Conservation (phyloP, 2,797 vertebrate genomes). For the Eospalax fontanierii region DNA sequence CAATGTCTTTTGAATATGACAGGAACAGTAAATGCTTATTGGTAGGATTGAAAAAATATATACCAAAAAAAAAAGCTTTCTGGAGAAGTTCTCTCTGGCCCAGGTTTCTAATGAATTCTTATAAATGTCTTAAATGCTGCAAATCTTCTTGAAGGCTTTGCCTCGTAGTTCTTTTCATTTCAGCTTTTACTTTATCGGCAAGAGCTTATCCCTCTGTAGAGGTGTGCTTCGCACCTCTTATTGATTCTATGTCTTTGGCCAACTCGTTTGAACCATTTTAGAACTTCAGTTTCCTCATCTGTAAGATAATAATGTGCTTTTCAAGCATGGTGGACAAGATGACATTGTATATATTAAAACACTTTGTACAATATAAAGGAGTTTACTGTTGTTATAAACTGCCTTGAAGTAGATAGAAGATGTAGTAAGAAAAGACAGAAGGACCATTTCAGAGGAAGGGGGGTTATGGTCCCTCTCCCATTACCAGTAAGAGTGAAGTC, state of each 20-base stretch:
- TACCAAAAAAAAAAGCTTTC: background rate
- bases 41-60: background rate
- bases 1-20: background rate
- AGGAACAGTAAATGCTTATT: background rate
- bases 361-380: background rate
- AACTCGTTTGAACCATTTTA: conserved; percentile 45
- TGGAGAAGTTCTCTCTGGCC: conserved; percentile 47
- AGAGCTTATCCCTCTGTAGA: background rate
- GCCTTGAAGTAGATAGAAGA: background rate
- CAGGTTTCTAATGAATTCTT: background rate
- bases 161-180: background rate
- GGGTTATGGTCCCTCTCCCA: background rate
- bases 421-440: background rate
- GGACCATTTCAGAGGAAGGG: background rate
- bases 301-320: background rate
- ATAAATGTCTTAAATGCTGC: background rate
- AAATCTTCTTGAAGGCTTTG: background rate
- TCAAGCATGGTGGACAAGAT: background rate
- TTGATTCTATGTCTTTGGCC: background rate
- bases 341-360: background rate
- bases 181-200: background rate
- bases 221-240: background rate
- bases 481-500: background rate
- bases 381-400: background rate
- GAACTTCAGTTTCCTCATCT: conserved; percentile 68